Evolutionary conservation across 2,888 invertebrate genomes (phyloP), one percentile per base, ranked within the genome.

Genomic region (Drosophila borborema): DNA sequence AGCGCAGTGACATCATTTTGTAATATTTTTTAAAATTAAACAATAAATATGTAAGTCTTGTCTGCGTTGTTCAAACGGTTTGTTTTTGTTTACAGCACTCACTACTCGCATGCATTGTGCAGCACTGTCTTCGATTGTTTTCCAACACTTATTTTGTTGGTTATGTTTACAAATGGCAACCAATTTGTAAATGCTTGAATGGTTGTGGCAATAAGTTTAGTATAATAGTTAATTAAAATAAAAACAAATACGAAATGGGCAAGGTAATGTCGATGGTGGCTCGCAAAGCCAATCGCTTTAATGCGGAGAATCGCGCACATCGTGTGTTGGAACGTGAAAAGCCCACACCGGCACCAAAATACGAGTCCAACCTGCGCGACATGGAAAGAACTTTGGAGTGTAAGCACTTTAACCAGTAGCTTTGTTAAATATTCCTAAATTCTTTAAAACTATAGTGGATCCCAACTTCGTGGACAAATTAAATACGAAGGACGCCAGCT

Each of bases 241-340:
- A 2, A 43, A 40, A 18, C 0, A 0, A 7, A 8, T 4, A 18
- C 1, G 66, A 65, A 91, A 96, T 96, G 96, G 96, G 96, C 83
- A 95, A 95, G 93, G 94, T 95, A 84, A 93, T 94, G 80, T 95
- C 96, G 1, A 93, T 93, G 81, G 92, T 95, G 56, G 92, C 94
- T 31, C 93, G 95, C 71, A 96, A 96, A 20, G 85, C 94, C 18
- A 95, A 95, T 91, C 94, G 95, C 34, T 96, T 95, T 84, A 97
- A 97, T 92, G 94, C 96, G 3, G 97, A 97, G 91, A 96, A 94
- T 92, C 95, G 97, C 74, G 97, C 96, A 34, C 95, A 96, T 84
- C 95, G 95, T 84, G 92, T 95, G 23, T 95, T 97, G 77, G 95
- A 95, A 51, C 96, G 96, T 87, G 95, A 95, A 51, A 96, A 96